Percentiles rank a stretch among this genome's conserved stretches.
These are phyloP conservation scores for Beris morrisii DNA, from an alignment of 2,888 invertebrate genomes.

Conservation along the genomic window DNA sequence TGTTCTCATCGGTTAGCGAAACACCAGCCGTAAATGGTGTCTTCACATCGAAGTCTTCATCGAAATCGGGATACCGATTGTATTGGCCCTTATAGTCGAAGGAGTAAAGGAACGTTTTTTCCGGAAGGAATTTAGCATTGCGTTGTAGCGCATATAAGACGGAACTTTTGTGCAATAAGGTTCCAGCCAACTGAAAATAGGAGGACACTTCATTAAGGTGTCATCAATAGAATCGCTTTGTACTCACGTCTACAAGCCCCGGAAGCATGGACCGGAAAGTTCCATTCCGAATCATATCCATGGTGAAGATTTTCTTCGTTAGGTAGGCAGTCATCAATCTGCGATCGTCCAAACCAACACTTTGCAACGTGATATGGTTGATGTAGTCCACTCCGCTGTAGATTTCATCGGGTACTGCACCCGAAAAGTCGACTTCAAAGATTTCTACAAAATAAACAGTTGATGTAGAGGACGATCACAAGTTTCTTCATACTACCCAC, in stretches of 20 bases:
- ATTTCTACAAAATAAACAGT: slow-evolving; percentile 44
- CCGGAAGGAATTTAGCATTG: slow-evolving; percentile 51
- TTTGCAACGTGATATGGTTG: slow-evolving; percentile 49
- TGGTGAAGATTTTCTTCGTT: slow-evolving; percentile 55
- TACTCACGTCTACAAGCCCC: slow-evolving; percentile 58
- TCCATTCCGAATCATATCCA: slow-evolving; percentile 52
- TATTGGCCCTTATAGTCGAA: slow-evolving; percentile 58
- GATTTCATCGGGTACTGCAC: slow-evolving; percentile 49
- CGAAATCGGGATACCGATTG: slow-evolving; percentile 54
- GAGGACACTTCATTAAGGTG: neutral
- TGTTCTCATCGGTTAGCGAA: slow-evolving; percentile 62
- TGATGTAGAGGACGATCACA: slow-evolving; percentile 47
- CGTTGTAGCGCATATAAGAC: slow-evolving; percentile 54
- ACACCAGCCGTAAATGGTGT: slow-evolving; percentile 58
- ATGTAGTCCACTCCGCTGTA: slow-evolving; percentile 49
- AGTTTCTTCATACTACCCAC: slow-evolving; percentile 34
- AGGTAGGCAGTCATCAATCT: slow-evolving; percentile 56
- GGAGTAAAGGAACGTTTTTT: slow-evolving; percentile 58
- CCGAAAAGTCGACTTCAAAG: slow-evolving; percentile 50
- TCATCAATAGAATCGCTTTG: neutral
- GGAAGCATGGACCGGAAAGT: slow-evolving; percentile 57
- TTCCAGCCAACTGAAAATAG: slow-evolving; percentile 55
- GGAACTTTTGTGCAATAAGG: slow-evolving; percentile 57
- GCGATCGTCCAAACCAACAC: slow-evolving; percentile 55
- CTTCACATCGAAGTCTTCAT: slow-evolving; percentile 53